Evolutionary conservation across 1,140 invertebrate genomes (phyloP), one percentile per base, ranked within the genome.

Genomic region (Atta colombica): DNA sequence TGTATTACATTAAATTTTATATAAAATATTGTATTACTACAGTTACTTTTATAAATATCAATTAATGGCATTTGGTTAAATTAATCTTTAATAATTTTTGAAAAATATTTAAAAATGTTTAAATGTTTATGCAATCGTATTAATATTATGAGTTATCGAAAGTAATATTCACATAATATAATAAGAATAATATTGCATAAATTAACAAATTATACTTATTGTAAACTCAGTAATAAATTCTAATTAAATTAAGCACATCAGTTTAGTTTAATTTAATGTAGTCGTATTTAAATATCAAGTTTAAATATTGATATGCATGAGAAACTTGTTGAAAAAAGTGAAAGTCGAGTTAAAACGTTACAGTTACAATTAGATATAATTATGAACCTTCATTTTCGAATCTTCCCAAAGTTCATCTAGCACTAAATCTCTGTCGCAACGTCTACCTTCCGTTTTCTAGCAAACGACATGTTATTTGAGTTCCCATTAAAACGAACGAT

Each of bases 401-500:
- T 45, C 35, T 77, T 63, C 35, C 35, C 58, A 77, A 77, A 77
- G 35, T 63, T 77, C 8, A 49, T 77, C 55, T 45, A 39, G 35
- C 21, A 65, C 31, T 88, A 88, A 89, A 16, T 35, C 18, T 45
- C 72, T 75, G 60, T 60, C 49, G 68, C 82, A 89, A 84, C 39
- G 49, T 45, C 21, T 16, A 16, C 61, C 51, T 66, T 51, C 61
- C 63, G 58, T 89, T 77, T 88, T 86, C 28, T 45, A 74, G 45
- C 31, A 53, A 88, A 75, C 28, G 63, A 63, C 45, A 63, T 31
- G 68, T 88, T 84, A 71, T 84, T 63, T 45, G 65, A 35, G 3
- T 45, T 8, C 58, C 16, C 49, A 45, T 51, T 28, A 65, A 21
- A 89, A 69, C 74, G 65, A 63, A 16, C 39, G 12, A 81, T 58